Evolutionary conservation across 2,797 vertebrate genomes (phyloP), one percentile per base, ranked within the genome.

Genomic region (Pogoniulus pusillus): DNA sequence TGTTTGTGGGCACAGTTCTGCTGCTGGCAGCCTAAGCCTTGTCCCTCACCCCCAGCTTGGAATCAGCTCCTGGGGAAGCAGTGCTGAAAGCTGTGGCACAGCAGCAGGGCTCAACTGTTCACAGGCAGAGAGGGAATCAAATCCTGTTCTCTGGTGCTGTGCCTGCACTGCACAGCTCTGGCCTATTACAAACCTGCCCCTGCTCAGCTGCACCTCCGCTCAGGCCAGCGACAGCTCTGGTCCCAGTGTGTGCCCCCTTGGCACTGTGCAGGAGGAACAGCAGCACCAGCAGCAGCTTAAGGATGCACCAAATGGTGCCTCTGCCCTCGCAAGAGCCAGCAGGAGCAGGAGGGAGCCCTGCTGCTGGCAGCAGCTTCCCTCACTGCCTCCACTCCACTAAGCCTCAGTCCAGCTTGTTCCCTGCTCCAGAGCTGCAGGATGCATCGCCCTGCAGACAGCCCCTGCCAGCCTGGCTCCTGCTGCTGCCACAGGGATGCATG

Each of bases 1-100:
- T 79, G 94, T 91, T 91, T 94, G 94, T 90, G 86, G 95, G 85
- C 95, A 95, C 95, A 69, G 58, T 80, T 49, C 70, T 93, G 76
- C 81, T 86, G 81, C 87, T 77, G 64, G 62, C 77, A 71, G 64
- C 58, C 47, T 4, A 91, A 90, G 82, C n/a, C n/a, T n/a, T n/a
- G n/a, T n/a, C n/a, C n/a, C n/a, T n/a, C n/a, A 83, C 81, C 80
- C 51, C 84, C 45, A 45, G 65, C 75, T 80, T 53, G 72, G 69
- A n/a, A 71, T 29, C 75, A 80, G 47, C 64, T 87, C 85, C 68
- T 65, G n/a, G 65, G 88, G 93, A 85, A 74, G 82, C 59, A 47
- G 45, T 45, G 47, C 45, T 24, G 72, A 43, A 62, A 66, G 59
- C 71, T 64, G 22, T 19, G 41, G 60, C 5, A 37, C 43, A 84